Percentiles rank a stretch among this genome's conserved stretches.
Evolutionary conservation across 30 jellyfish, hydroid and myxozoan species (phyloP).

Genomic region (Turritopsis dohrnii): DNA sequence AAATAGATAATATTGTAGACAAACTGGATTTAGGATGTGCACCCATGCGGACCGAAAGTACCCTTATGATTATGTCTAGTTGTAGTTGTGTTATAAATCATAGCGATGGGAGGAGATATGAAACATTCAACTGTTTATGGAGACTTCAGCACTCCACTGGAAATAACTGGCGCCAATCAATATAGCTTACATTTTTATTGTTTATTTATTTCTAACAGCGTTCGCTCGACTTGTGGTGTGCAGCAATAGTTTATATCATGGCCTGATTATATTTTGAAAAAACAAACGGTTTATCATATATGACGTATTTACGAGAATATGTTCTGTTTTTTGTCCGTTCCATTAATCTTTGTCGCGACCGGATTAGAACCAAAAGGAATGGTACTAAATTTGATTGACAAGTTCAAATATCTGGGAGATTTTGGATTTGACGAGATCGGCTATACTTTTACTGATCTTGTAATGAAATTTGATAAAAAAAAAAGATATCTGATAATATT

Average conservation of each 20-base stretch:
- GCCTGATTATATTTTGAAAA: background rate
- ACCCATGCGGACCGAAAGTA: background rate
- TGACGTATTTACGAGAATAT: background rate
- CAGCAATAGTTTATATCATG: background rate
- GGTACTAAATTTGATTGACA: background rate
- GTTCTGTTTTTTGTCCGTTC: background rate
- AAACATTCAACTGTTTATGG: background rate
- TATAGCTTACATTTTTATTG: background rate
- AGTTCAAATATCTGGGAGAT: background rate
- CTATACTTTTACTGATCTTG: background rate
- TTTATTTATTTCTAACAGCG: background rate
- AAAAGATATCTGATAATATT: background rate
- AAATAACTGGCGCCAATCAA: background rate
- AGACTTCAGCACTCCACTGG: background rate
- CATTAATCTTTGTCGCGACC: background rate
- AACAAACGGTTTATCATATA: background rate
- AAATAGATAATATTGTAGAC: background rate
- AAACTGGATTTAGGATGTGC: background rate
- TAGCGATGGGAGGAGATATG: background rate
- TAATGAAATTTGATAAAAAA: background rate
- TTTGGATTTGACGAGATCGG: background rate
- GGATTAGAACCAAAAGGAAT: background rate
- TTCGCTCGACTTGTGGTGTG: background rate
- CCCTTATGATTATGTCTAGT: background rate
- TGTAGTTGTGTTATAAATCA: no score